Evolutionary conservation across 2,888 invertebrate species (phyloP).

Genomic region (Cephonodes hylas): DNA sequence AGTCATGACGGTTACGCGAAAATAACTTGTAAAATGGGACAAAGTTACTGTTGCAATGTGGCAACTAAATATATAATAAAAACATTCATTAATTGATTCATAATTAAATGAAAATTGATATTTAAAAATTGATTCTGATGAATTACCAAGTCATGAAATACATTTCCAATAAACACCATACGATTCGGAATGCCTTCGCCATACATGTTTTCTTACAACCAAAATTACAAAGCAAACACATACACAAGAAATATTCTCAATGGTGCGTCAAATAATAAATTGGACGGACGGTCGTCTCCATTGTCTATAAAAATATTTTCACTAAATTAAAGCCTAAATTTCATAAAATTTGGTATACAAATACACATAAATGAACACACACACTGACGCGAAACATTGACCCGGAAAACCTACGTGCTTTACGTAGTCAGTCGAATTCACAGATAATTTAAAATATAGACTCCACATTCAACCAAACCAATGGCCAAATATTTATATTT

Average conservation of each 20-base stretch:
- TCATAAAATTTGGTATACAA: neutral
- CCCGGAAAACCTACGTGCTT: neutral
- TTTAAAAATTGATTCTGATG: too few species aligned
- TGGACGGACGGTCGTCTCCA: slow-evolving; percentile 26
- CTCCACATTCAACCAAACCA: neutral
- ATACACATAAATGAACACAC: neutral
- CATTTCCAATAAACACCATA: too few species aligned
- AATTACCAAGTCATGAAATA: too few species aligned
- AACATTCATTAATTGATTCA: neutral
- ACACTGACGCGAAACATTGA: neutral
- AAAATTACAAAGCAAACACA: neutral
- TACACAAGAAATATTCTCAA: neutral
- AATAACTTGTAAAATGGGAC: neutral
- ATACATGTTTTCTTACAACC: neutral
- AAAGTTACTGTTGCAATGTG: neutral
- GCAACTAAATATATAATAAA: neutral
- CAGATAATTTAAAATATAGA: neutral
- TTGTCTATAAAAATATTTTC: slow-evolving; percentile 23
- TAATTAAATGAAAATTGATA: neutral
- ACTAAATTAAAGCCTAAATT: slow-evolving; percentile 1
- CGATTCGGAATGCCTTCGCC: neutral
- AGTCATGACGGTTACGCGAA: neutral
- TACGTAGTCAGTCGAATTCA: neutral
- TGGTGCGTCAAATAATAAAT: slow-evolving; percentile 25
- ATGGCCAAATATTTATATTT: neutral